These are phyloP conservation scores for Ctenopoma multispine DNA, from an alignment of 2,797 vertebrate genomes.

Conservation along the genomic window DNA sequence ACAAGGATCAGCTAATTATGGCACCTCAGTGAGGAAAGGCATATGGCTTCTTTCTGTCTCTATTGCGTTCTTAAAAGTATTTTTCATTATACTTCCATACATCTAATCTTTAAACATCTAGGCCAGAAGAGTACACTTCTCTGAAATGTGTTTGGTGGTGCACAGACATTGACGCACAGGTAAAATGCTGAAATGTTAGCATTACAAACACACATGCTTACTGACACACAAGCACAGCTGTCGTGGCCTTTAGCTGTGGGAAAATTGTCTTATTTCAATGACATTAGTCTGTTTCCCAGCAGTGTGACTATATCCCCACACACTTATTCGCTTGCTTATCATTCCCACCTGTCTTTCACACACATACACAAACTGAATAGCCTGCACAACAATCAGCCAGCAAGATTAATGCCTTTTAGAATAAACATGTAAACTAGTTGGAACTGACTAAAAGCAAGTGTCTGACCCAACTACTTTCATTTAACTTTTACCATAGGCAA, in stretches of 20 bases:
- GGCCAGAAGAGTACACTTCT: constrained; percentile 47
- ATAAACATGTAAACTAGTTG: background rate
- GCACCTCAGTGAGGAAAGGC: constrained; percentile 42
- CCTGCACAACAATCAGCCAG: constrained; percentile 16
- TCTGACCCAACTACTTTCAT: background rate
- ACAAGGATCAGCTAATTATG: constrained; percentile 62
- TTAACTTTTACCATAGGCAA: constrained; percentile 1
- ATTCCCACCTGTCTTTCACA: constrained; percentile 52
- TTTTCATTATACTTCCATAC: background rate
- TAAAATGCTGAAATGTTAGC: constrained; percentile 5
- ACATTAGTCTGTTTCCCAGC: constrained; percentile 64
- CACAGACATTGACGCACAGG: constrained; percentile 12
- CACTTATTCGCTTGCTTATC: constrained; percentile 58
- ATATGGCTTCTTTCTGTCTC: constrained; percentile 11
- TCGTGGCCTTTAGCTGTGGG: constrained; percentile 58
- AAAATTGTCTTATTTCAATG: constrained; percentile 58
- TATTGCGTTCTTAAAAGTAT: constrained; percentile 25
- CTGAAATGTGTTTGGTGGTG: constrained; percentile 39
- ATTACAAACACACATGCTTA: constrained; percentile 1
- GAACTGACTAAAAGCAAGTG: constrained; percentile 9
- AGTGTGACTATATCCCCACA: constrained; percentile 56
- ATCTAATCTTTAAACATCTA: constrained; percentile 14
- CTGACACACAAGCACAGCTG: constrained; percentile 41
- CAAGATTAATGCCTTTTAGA: constrained; percentile 9
- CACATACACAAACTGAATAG: constrained; percentile 24